These are phyloP conservation scores for Drosophila sulfurigaster DNA, from an alignment of 1,140 invertebrate genomes.

Conservation along the genomic window DNA sequence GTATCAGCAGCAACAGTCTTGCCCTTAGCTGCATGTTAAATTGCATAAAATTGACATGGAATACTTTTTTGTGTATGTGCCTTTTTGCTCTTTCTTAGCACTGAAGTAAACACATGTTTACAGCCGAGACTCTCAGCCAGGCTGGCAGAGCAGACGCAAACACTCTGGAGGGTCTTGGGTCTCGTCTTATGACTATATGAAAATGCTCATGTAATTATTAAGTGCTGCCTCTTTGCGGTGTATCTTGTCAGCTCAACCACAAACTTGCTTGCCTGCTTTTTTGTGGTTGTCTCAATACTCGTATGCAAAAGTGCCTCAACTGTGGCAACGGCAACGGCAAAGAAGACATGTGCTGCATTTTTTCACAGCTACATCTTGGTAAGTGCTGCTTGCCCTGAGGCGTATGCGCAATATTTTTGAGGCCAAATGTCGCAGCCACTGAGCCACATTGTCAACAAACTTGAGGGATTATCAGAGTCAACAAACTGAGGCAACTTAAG, in stretches of 20 bases:
- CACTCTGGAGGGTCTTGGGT: conserved; percentile 14
- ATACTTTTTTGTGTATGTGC: conserved; percentile 31
- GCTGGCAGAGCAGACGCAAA: conserved; percentile 22
- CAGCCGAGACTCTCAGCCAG: conserved; percentile 37
- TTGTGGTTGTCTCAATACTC: conserved; percentile 34
- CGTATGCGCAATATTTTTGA: conserved; percentile 78
- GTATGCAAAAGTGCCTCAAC: conserved; percentile 11
- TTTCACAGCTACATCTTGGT: conserved; percentile 24
- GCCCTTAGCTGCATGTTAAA: neutral
- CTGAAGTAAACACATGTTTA: conserved; percentile 74
- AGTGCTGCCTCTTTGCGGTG: conserved; percentile 74
- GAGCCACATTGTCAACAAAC: conserved; percentile 80
- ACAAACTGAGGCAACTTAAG: conserved; percentile 65
- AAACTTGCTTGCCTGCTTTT: conserved; percentile 45
- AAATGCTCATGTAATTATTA: conserved; percentile 83
- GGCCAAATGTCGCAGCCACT: conserved; percentile 68
- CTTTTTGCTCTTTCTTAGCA: conserved; percentile 62
- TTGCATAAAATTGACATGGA: conserved; percentile 66
- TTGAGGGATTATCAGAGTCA: conserved; percentile 84
- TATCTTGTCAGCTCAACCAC: conserved; percentile 40
- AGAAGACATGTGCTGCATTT: conserved; percentile 55
- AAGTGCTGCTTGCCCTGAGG: conserved; percentile 38
- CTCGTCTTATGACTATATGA: conserved; percentile 52
- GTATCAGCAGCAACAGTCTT: too few relatives aligned
- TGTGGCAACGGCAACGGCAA: neutral